Base-by-base conservation (phyloP, 2,888 invertebrate genomes). In the Leptodirus hochenwartii region DNA sequence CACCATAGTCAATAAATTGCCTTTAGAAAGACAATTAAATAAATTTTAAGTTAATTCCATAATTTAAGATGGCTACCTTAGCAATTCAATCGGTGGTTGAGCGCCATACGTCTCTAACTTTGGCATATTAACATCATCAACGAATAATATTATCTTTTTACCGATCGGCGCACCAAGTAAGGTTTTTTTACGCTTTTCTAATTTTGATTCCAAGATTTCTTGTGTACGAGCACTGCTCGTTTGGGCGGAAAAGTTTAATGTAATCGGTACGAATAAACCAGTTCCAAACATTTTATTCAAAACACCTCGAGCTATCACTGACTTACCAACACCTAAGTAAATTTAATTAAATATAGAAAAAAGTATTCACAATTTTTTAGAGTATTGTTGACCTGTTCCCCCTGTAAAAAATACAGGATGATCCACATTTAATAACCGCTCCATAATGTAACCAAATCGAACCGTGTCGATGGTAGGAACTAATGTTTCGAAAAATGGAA, bases 41-140 rank as follows among this genome's bases (percentile, higher is more conserved):
- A n/a, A n/a, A n/a, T n/a, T n/a, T n/a, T n/a, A n/a, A n/a, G n/a
- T n/a, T n/a, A n/a, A n/a, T n/a, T n/a, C n/a, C n/a, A n/a, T n/a
- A n/a, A n/a, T n/a, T n/a, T n/a, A n/a, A n/a, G n/a, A n/a, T n/a
- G n/a, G n/a, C n/a, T n/a, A n/a, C n/a, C n/a, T 20, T 14, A 91
- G 58, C 15, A 93, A 55, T 57, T 91, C 91, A 33, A 90, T 80
- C 0, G 90, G 82, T 4, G 90, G 87, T 48, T 90, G 90, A 6
- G 88, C 80, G 5, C 90, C 91, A 44, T 88, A 91, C 1, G 73
- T 71, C 52, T 78, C 87, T 43, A 75, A 58, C 47, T 70, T 71
- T 0, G 90, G 90, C 88, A 90, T 88, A 47, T 90, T 90, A 1
- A 90, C 75, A 47, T 90, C 90, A 47, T 90, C 90, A 13, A 90